Percentiles rank a stretch among this genome's conserved stretches.
phyloP scores from a whole-genome alignment of 2,888 invertebrate species.

The Heliconius charithonia region DNA sequence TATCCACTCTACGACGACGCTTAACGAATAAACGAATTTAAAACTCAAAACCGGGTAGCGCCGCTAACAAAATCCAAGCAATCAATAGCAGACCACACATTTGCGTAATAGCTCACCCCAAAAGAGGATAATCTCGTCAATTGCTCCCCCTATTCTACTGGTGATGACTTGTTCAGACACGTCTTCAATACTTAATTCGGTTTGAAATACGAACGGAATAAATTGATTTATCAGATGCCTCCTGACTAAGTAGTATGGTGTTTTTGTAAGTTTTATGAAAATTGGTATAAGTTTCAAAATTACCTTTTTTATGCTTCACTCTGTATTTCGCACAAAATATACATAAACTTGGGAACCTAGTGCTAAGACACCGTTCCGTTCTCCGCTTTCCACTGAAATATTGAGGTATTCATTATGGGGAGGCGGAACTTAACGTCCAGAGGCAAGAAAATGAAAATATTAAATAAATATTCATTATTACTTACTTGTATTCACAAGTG shows the following conservation, averaged over 20 bases:
- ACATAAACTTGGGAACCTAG: not conserved
- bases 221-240: conserved; percentile 29
- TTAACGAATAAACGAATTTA: not conserved
- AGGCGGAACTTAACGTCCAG: too few species aligned
- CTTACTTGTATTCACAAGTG: too few species aligned
- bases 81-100: conserved; percentile 24
- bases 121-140: conserved; percentile 32
- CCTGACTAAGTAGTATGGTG: not conserved
- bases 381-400: too few species aligned
- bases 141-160: conserved; percentile 28
- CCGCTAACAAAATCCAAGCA: not conserved
- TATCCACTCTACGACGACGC: not conserved
- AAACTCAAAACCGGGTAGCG: not conserved
- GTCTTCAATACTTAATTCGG: conserved; percentile 32
- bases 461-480: too few species aligned
- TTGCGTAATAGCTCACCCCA: conserved; percentile 26
- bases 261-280: not conserved
- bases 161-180: conserved; percentile 35
- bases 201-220: conserved; percentile 29
- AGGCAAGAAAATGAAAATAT: too few species aligned
- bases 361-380: too few species aligned
- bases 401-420: too few species aligned
- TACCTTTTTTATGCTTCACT: not conserved
- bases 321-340: not conserved
- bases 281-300: not conserved